These are phyloP conservation scores for Sebastes nivosus DNA, from an alignment of 2,797 vertebrate genomes.

Conservation along the genomic window DNA sequence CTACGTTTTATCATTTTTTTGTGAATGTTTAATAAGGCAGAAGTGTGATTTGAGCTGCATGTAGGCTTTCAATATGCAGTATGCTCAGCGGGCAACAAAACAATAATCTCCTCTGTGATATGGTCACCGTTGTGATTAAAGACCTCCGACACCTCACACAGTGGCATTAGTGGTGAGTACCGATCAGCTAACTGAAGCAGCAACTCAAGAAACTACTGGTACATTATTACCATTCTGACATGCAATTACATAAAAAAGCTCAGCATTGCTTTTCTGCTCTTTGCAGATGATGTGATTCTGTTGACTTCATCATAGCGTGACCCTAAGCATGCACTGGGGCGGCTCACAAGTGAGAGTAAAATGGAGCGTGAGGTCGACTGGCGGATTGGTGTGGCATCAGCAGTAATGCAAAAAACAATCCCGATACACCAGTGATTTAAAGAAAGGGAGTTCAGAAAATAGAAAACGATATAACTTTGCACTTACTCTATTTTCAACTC, in stretches of 20 bases:
- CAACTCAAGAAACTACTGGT: not conserved
- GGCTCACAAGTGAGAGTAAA: too few relatives aligned
- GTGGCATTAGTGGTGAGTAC: not conserved
- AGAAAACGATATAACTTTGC: not conserved
- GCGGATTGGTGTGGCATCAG: too few relatives aligned
- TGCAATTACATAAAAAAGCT: too few relatives aligned
- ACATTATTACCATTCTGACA: too few relatives aligned
- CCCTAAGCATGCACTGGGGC: too few relatives aligned
- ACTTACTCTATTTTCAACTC: not conserved
- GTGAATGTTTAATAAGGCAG: not conserved
- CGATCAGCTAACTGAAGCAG: slow-evolving; percentile 3
- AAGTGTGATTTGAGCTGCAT: not conserved
- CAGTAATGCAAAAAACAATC: too few relatives aligned
- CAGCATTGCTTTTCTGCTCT: too few relatives aligned
- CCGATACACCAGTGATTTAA: not conserved
- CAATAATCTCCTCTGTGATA: slow-evolving; percentile 48
- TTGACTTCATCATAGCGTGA: too few relatives aligned
- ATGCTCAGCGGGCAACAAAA: slow-evolving; percentile 39
- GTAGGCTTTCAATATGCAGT: not conserved
- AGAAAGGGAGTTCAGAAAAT: not conserved
- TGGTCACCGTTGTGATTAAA: slow-evolving; percentile 42
- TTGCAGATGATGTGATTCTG: too few relatives aligned
- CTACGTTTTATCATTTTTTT: not conserved
- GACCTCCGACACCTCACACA: slow-evolving; percentile 37
- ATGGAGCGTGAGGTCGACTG: too few relatives aligned